Conservation (phyloP, 2,888 invertebrate species). For the Fragum whitleyi region DNA sequence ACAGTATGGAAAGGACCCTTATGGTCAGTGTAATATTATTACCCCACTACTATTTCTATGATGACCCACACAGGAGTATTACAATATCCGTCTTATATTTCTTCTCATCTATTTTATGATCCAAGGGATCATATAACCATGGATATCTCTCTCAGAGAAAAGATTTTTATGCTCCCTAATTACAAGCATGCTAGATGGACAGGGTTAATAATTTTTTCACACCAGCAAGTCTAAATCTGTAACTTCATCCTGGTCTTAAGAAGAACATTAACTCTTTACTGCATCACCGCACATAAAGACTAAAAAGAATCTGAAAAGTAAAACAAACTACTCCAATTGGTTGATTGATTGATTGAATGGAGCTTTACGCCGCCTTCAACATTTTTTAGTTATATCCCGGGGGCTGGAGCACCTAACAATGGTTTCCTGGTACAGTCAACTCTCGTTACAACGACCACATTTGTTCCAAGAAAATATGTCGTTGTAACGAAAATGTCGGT, state of each 20-base stretch:
- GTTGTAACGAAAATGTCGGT: no score
- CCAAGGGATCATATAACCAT: neutral
- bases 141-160: neutral
- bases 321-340: no score
- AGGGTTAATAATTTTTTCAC: slow-evolving; percentile 46
- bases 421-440: no score
- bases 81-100: neutral
- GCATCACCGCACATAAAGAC: no score
- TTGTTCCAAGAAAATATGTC: no score
- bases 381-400: no score
- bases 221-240: slow-evolving; percentile 42
- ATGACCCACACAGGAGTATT: neutral
- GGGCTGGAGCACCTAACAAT: no score
- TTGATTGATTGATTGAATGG: no score
- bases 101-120: neutral
- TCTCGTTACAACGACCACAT: no score
- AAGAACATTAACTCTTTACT: neutral
- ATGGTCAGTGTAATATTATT: neutral
- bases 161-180: slow-evolving; percentile 20
- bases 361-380: no score
- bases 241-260: slow-evolving; percentile 18
- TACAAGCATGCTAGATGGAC: slow-evolving; percentile 41
- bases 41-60: neutral
- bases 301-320: no score
- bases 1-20: neutral